Conservation (phyloP, 2,113 vertebrate genomes). For the Melanostigma gelatinosum region DNA sequence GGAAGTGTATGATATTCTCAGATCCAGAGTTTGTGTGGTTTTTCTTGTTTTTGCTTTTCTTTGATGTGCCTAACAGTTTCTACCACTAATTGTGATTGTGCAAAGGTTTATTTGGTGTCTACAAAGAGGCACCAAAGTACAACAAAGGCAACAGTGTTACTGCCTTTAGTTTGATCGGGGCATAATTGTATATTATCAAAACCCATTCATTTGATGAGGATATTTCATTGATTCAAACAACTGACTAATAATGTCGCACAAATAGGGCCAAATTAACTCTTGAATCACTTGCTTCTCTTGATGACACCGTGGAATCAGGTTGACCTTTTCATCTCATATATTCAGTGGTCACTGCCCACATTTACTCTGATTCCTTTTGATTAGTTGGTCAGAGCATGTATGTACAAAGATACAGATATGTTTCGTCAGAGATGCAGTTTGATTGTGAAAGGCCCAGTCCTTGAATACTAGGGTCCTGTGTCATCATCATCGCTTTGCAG, state of each 20-base stretch:
- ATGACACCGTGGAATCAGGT: background rate
- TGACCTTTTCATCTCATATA: background rate
- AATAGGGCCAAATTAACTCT: conserved; percentile 7
- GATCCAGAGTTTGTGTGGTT: conserved; percentile 18
- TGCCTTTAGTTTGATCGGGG: conserved; percentile 21
- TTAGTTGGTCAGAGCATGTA: background rate
- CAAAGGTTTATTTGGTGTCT: conserved; percentile 18
- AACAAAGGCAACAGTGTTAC: conserved; percentile 21
- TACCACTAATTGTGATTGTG: conserved; percentile 7
- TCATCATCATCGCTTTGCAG: conserved; percentile 19
- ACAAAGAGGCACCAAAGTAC: conserved; percentile 33
- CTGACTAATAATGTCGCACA: background rate
- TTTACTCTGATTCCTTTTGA: background rate
- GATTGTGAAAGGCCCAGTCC: background rate
- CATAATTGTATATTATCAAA: conserved; percentile 46
- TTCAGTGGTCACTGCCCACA: background rate
- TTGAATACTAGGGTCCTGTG: background rate
- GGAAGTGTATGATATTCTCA: conserved; percentile 44
- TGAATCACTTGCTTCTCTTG: background rate
- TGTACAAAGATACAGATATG: background rate
- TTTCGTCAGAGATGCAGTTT: background rate
- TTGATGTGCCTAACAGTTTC: too few species aligned
- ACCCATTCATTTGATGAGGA: conserved; percentile 20
- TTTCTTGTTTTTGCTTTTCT: background rate
- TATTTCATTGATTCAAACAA: conserved; percentile 32